Evolutionary conservation across 2,797 vertebrate species (phyloP).

Genomic region (Oryzias dopingdopingensis): DNA sequence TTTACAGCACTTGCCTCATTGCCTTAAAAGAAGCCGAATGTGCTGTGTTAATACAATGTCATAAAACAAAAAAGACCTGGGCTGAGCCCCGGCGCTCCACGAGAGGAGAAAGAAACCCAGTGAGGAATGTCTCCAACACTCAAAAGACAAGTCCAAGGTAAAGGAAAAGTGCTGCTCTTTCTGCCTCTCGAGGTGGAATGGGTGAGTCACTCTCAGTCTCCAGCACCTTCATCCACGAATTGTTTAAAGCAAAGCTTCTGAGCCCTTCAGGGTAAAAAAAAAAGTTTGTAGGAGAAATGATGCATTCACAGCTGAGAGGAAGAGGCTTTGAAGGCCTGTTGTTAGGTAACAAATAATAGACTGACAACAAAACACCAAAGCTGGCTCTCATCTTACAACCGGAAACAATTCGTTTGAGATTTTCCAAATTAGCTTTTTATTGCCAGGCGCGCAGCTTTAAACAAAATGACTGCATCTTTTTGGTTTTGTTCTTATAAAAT

Average conservation of each 20-base stretch:
- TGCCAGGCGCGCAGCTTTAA: constrained; percentile 55
- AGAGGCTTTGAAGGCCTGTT: constrained; percentile 60
- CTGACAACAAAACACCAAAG: constrained; percentile 57
- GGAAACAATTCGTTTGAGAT: constrained; percentile 72
- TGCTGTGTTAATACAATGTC: constrained; percentile 29
- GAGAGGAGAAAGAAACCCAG: constrained; percentile 36
- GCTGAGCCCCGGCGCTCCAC: constrained; percentile 16
- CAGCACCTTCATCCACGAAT: constrained; percentile 68
- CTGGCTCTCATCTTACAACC: constrained; percentile 40
- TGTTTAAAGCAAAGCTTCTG: constrained; percentile 67
- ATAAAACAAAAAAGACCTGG: constrained; percentile 40
- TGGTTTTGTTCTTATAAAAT: constrained; percentile 56
- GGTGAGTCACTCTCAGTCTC: constrained; percentile 65
- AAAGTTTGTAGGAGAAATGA: constrained; percentile 8
- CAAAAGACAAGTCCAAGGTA: constrained; percentile 60
- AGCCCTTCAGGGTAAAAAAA: constrained; percentile 18
- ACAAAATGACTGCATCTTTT: constrained; percentile 58
- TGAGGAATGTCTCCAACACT: constrained; percentile 35
- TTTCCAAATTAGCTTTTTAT: constrained; percentile 73
- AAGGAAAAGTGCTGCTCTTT: constrained; percentile 41
- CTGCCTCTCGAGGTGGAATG: constrained; percentile 59
- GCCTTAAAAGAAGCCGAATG: constrained; percentile 27
- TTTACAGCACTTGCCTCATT: constrained; percentile 36
- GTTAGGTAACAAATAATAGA: constrained; percentile 67
- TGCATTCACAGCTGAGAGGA: constrained; percentile 44